These are phyloP conservation scores for Gonatopus flavifemur DNA, from an alignment of 1,140 invertebrate species.

Conservation along the genomic window DNA sequence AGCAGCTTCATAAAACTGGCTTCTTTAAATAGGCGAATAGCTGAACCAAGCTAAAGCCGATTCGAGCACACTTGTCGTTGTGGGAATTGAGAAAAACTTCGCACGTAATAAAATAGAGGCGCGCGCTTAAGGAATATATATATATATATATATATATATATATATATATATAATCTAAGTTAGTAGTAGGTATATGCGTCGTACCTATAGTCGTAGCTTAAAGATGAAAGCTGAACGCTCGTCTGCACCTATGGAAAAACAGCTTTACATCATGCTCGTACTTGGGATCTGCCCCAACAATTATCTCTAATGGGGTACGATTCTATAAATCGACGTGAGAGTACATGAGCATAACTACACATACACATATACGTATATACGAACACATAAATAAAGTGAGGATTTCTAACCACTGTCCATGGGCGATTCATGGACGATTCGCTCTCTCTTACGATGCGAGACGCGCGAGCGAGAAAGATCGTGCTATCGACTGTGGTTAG, in stretches of 20 bases:
- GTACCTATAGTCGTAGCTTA: too few relatives aligned
- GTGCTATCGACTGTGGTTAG: too few relatives aligned
- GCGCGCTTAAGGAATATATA: slow-evolving; percentile 6
- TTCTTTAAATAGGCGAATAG: slow-evolving; percentile 26
- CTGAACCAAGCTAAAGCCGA: not conserved
- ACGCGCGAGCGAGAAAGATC: too few relatives aligned
- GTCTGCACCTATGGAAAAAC: too few relatives aligned
- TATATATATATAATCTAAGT: slow-evolving; percentile 11
- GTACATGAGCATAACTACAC: too few relatives aligned
- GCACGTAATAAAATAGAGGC: slow-evolving; percentile 48
- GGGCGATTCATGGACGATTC: too few relatives aligned
- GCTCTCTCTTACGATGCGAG: too few relatives aligned
- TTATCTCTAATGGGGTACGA: slow-evolving; percentile 54
- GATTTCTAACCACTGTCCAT: too few relatives aligned
- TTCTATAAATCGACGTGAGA: slow-evolving; percentile 58
- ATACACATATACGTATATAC: too few relatives aligned
- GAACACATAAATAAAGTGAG: too few relatives aligned
- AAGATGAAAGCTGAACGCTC: too few relatives aligned
- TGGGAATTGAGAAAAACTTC: slow-evolving; percentile 42
- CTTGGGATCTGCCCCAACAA: slow-evolving; percentile 40
- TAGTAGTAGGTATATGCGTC: slow-evolving; percentile 5
- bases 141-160: slow-evolving; percentile 11
- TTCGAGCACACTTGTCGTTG: not conserved
- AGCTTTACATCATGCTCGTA: slow-evolving; percentile 30
- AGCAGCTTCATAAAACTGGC: slow-evolving; percentile 31